A percentile compares a stretch with the other conserved stretches of the same genome.
Evolutionary conservation across 2,888 invertebrate species (phyloP).

Genomic region (Thyatira batis): DNA sequence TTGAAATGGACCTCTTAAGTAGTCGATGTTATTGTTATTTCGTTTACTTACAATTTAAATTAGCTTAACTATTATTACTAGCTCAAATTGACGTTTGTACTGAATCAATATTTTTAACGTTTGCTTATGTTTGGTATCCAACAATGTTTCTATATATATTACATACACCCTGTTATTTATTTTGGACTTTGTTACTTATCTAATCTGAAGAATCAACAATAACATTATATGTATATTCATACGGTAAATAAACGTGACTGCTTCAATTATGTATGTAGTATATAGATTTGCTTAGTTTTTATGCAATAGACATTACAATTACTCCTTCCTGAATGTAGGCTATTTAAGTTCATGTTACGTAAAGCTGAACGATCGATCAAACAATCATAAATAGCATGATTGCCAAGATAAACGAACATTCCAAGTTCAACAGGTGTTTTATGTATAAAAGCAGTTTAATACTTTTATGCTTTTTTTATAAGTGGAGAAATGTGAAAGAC

Average conservation of each 20-base stretch:
- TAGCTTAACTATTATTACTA: no score
- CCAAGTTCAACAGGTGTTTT: not conserved
- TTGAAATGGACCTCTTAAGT: no score
- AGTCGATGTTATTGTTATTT: no score
- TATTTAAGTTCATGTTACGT: not conserved
- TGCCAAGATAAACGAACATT: not conserved
- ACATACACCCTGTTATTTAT: not conserved
- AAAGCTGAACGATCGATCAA: not conserved
- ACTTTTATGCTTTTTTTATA: no score
- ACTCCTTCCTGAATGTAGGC: not conserved
- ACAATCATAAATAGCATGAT: not conserved
- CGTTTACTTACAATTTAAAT: no score
- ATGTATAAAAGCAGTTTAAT: no score
- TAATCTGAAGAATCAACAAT: not conserved
- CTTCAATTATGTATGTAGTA: not conserved
- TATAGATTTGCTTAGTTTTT: not conserved
- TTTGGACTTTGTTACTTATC: not conserved
- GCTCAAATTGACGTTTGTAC: conserved; percentile 3
- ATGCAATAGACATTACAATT: not conserved
- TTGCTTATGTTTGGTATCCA: not conserved
- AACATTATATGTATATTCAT: not conserved
- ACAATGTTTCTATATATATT: not conserved
- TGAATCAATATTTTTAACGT: not conserved
- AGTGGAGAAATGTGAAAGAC: no score
- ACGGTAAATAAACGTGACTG: not conserved